These are phyloP conservation scores for Aplocera efformata DNA, from an alignment of 2,888 invertebrate species.

Conservation along the genomic window DNA sequence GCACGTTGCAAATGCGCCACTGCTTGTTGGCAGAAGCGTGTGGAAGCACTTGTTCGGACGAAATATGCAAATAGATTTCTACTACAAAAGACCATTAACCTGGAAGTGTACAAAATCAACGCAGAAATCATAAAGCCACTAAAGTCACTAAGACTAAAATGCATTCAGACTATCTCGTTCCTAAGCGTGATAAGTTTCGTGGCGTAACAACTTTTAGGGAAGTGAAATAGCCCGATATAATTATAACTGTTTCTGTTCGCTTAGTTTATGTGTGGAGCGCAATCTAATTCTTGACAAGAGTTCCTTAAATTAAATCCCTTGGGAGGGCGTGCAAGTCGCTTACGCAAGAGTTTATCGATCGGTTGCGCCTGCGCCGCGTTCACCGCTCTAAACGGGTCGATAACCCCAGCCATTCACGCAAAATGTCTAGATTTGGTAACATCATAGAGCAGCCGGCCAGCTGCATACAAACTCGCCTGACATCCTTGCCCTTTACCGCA, in stretches of 20 bases:
- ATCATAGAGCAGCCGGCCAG: constrained; percentile 41
- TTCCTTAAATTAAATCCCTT: constrained; percentile 54
- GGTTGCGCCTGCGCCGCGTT: constrained; percentile 61
- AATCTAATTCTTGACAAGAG: constrained; percentile 33
- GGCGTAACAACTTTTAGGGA: constrained; percentile 47
- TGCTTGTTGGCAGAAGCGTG: no score
- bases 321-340: constrained; percentile 60
- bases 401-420: constrained; percentile 65
- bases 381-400: constrained; percentile 62
- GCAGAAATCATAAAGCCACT: constrained; percentile 14
- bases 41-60: not conserved
- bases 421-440: constrained; percentile 60
- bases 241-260: constrained; percentile 36
- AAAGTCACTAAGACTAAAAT: constrained; percentile 16
- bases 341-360: constrained; percentile 71
- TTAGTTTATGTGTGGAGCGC: constrained; percentile 26
- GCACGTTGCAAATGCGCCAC: no score
- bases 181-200: constrained; percentile 23
- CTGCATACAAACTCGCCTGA: constrained; percentile 47
- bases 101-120: constrained; percentile 13
- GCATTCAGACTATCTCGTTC: constrained; percentile 23
- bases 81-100: constrained; percentile 7
- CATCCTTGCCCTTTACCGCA: constrained; percentile 42
- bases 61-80: not conserved
- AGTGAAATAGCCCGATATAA: constrained; percentile 41